phyloP scores from a whole-genome alignment of 2,113 vertebrate genomes.

The Microtus richardsoni region DNA sequence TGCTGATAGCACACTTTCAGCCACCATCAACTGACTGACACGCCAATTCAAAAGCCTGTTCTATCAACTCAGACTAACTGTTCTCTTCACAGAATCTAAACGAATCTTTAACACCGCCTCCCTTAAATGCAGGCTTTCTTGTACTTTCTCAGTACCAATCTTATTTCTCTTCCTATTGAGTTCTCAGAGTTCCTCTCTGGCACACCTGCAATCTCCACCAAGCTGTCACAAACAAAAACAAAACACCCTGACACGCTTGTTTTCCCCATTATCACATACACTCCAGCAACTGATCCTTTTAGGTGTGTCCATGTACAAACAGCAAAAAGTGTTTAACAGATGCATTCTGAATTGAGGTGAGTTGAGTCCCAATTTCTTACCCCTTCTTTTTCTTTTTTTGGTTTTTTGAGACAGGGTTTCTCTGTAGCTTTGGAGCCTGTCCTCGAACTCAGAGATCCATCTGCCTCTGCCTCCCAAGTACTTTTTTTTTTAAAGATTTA shows the following conservation, averaged over 20 bases:
- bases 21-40: background rate
- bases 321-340: constrained; percentile 16
- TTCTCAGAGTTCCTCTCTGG: background rate
- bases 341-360: background rate
- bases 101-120: background rate
- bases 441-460: no score
- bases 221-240: background rate
- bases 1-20: background rate
- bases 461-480: no score
- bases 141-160: background rate
- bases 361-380: background rate
- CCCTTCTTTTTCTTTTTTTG: background rate
- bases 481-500: no score
- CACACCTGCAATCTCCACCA: background rate
- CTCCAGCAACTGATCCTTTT: background rate
- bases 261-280: constrained; percentile 3
- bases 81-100: constrained; percentile 38
- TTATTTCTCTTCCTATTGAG: background rate
- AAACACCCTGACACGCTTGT: background rate
- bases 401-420: no score
- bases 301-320: background rate
- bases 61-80: background rate
- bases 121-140: constrained; percentile 26
- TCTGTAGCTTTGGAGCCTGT: no score
- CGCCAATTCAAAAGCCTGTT: constrained; percentile 40